Conservation (phyloP, 2,888 invertebrate genomes). For the Danaus chrysippus region DNA sequence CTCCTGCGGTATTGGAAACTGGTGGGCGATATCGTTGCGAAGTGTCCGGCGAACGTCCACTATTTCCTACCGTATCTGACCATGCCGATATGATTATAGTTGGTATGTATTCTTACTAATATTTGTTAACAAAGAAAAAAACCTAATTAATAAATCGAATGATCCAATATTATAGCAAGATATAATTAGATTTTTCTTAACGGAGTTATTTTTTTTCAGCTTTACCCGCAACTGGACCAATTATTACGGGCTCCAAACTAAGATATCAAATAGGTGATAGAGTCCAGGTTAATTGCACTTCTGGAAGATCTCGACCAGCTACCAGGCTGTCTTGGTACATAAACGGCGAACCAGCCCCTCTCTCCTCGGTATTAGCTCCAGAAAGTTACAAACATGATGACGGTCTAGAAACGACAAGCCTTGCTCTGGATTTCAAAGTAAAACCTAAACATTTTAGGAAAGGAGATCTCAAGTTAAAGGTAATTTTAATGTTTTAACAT, state of each 20-base stretch:
- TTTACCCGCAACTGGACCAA: conserved; percentile 89
- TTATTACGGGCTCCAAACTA: conserved; percentile 87
- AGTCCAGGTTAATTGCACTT: conserved; percentile 91
- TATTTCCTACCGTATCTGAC: conserved; percentile 87
- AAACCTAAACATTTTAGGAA: conserved; percentile 89
- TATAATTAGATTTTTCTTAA: too few relatives aligned
- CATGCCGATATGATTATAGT: conserved; percentile 87
- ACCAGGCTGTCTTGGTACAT: conserved; percentile 92
- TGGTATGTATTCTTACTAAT: conserved; percentile 72
- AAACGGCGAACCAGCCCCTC: conserved; percentile 87
- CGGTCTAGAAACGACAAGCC: conserved; percentile 87
- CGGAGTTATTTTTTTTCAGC: conserved; percentile 70
- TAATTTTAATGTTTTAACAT: conserved; percentile 40
- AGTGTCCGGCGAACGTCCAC: conserved; percentile 87
- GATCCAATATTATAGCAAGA: not conserved
- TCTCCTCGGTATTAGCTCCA: conserved; percentile 70
- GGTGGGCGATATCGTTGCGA: conserved; percentile 88
- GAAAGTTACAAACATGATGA: conserved; percentile 73
- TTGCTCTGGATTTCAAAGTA: conserved; percentile 89
- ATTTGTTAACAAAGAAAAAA: conserved; percentile 3
- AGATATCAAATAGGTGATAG: conserved; percentile 90
- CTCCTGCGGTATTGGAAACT: conserved; percentile 83
- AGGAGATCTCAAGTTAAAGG: conserved; percentile 92
- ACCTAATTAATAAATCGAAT: not conserved
- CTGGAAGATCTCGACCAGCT: conserved; percentile 89